Conservation (phyloP, 2,797 vertebrate genomes). For the Antrozous pallidus region DNA sequence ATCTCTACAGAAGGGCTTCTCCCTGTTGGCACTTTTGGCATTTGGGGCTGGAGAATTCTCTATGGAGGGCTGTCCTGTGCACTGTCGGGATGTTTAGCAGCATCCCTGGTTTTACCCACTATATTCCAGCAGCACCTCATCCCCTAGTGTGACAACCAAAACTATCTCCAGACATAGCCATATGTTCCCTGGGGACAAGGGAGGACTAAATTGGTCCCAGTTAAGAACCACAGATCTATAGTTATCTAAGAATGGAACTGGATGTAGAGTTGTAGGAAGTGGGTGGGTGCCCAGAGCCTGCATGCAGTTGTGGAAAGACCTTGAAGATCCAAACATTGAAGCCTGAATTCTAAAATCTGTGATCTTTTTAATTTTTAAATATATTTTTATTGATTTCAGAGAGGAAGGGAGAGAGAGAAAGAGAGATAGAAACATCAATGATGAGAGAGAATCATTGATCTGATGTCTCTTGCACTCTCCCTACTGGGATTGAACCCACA, state of each 20-base stretch:
- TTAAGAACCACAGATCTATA: neutral
- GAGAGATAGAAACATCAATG: too few relatives aligned
- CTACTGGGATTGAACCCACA: too few relatives aligned
- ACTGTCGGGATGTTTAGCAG: neutral
- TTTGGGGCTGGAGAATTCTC: neutral
- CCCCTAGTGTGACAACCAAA: neutral
- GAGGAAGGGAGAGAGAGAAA: too few relatives aligned
- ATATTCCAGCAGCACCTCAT: neutral
- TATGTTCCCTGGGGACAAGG: neutral
- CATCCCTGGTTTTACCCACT: neutral
- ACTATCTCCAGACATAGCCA: neutral
- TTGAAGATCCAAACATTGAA: neutral
- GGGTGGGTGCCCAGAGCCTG: neutral
- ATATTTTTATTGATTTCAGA: too few relatives aligned
- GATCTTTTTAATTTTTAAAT: neutral
- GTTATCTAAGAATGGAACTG: neutral
- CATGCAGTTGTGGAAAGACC: neutral
- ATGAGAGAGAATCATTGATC: too few relatives aligned
- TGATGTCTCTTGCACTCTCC: too few relatives aligned
- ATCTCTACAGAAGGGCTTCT: neutral
- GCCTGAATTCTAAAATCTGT: neutral
- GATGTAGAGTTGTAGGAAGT: neutral
- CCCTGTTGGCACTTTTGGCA: neutral
- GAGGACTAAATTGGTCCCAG: neutral
- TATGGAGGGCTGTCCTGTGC: neutral